Evolutionary conservation across 2,888 invertebrate species (phyloP), one percentile per base, ranked within the genome.

Genomic region (Onthophagus sagittarius): DNA sequence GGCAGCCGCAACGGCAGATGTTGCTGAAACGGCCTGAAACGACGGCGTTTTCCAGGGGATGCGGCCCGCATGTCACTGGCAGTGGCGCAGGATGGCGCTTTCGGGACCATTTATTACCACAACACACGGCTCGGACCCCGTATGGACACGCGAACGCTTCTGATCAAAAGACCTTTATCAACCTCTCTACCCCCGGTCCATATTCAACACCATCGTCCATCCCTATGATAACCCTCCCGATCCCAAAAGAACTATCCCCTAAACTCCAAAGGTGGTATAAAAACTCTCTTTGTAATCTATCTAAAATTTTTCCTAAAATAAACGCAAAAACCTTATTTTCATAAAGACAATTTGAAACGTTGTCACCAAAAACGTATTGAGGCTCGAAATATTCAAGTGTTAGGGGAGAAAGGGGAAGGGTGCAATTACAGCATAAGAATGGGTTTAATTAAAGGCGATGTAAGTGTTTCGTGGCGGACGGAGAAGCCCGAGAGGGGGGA

Each of bases 71-170:
- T 76, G 77, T 77, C 76, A 77, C 72, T 71, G 71, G 71, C 74
- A 77, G 75, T 72, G 73, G 75, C 74, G 74, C 74, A 75, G 74
- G 77, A 76, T 76, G 73, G 76, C 73, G 75, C 73, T 74, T 72
- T 67, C 67, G 73, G 75, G 74, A 74, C 76, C 74, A 77, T 77
- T 77, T 76, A 76, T 77, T 77, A 77, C 77, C 75, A 67, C 76
- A 77, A 76, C 76, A 77, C 77, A 75, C 77, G 75, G 75, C 72
- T 73, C 75, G 74, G 73, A 23, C 76, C 75, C 53, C 65, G 67
- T 32, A 32, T 53, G 72, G 73, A 75, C 75, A 76, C 72, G 70
- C 72, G 74, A 75, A 77, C 77, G 75, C 75, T 77, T 77, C 75
- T 75, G 74, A 67, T 75, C 65, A 72, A 64, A 65, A 72, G 64